These are phyloP conservation scores for Candidula unifasciata DNA, from an alignment of 2,888 invertebrate genomes.

Conservation along the genomic window DNA sequence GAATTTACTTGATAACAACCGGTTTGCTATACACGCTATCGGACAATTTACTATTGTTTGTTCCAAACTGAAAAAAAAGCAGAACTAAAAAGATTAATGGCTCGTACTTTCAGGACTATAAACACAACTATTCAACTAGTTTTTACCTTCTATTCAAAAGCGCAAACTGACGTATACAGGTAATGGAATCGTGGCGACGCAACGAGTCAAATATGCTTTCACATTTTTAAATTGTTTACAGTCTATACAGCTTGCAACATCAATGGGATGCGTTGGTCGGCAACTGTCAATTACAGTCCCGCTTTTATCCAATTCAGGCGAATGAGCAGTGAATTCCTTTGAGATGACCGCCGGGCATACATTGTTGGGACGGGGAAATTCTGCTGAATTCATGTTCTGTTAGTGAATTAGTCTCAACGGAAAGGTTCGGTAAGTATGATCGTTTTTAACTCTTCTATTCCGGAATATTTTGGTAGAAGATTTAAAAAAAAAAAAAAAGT, in stretches of 20 bases:
- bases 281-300: slow-evolving; percentile 24
- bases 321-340: slow-evolving; percentile 35
- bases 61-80: not conserved
- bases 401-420: not conserved
- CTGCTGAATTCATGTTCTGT: not conserved
- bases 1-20: slow-evolving; percentile 3
- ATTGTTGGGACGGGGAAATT: too few species aligned
- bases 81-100: slow-evolving; percentile 12
- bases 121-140: not conserved
- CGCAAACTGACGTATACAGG: slow-evolving; percentile 27
- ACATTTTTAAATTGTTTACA: slow-evolving; percentile 40
- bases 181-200: not conserved
- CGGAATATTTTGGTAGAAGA: too few species aligned
- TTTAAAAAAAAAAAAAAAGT: too few species aligned
- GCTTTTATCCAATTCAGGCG: slow-evolving; percentile 40
- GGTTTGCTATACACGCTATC: not conserved
- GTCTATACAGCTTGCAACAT: slow-evolving; percentile 22
- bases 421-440: slow-evolving; percentile 30
- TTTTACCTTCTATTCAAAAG: slow-evolving; percentile 36
- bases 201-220: slow-evolving; percentile 13
- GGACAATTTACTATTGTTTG: slow-evolving; percentile 1
- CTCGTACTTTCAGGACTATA: slow-evolving; percentile 18
- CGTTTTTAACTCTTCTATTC: too few species aligned
- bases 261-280: slow-evolving; percentile 17
- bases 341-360: not conserved